These are phyloP conservation scores for Lagenorhynchus albirostris DNA, from an alignment of 2,113 vertebrate genomes.

Conservation along the genomic window DNA sequence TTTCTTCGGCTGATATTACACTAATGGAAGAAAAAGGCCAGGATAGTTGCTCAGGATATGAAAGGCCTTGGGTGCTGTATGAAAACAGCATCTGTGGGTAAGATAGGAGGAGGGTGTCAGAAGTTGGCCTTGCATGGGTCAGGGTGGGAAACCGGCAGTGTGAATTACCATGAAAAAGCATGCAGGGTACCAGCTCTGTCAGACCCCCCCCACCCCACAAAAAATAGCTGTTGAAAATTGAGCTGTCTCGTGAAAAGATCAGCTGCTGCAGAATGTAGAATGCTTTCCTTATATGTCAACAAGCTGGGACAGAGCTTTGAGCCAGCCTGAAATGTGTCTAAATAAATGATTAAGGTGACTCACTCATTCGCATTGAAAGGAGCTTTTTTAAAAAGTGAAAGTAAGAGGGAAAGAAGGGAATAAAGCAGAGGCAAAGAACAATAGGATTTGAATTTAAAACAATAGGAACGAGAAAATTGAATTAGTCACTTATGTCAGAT, in stretches of 20 bases:
- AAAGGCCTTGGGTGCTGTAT: background rate
- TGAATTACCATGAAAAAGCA: slow-evolving; percentile 10
- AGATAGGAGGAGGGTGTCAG: background rate
- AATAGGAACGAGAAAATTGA: background rate
- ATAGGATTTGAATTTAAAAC: background rate
- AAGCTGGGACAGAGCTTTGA: background rate
- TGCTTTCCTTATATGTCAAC: background rate
- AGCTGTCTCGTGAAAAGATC: slow-evolving; percentile 10
- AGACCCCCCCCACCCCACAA: background rate
- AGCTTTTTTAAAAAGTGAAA: slow-evolving; percentile 13
- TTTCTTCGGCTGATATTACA: background rate
- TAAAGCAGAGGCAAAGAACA: background rate
- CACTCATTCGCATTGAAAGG: background rate
- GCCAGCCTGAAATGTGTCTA: background rate
- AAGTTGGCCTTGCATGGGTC: background rate
- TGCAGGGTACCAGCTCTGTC: background rate
- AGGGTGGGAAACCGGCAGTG: background rate
- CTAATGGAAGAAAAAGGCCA: background rate
- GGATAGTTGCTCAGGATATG: background rate
- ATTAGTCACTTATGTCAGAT: background rate
- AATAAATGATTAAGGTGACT: slow-evolving; percentile 33
- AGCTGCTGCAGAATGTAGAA: background rate
- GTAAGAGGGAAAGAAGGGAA: background rate
- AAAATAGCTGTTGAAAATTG: slow-evolving; percentile 12
- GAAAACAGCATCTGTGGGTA: background rate